Base-by-base conservation (phyloP, 2,888 invertebrate genomes). In the Netelia inedita region DNA sequence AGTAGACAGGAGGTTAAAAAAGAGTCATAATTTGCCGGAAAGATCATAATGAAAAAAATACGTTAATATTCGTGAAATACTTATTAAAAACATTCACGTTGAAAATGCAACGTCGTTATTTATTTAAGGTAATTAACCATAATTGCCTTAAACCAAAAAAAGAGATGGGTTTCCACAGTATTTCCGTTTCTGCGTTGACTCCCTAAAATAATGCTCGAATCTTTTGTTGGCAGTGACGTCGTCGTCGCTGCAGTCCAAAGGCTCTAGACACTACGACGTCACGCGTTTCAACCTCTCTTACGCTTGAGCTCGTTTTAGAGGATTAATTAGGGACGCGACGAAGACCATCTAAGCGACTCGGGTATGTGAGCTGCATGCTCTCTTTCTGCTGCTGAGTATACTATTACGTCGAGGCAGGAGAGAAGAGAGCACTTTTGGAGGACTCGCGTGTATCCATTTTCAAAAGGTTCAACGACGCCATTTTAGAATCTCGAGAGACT, bases 381-480 rank as follows among this genome's bases (percentile, higher is more conserved):
- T 75, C 53, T 43, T 28, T 50, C 23, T 53, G 10, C 16, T 23
- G 11, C 43, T 65, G 53, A n/a, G 63, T 43, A 55, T 61, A 79
- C 82, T 76, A 80, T 73, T 73, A 76, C 59, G 72, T 69, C 23
- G 50, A 23, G 41, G 46, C n/a, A 43, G 53, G 21, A 43, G 53
- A 50, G 79, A 53, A 63, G 46, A 53, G 69, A 81, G 69, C 63
- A 74, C 79, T 82, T 28, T 28, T 82, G 65, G 63, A 50, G 63
- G 19, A 55, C 57, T 46, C 16, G 46, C 46, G 69, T 79, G 74
- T 83, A 82, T 85, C 85, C 71, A 55, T 79, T 85, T 85, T 79
- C 85, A 72, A 75, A 79, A 74, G 79, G 71, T 74, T 79, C 82
- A 82, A 85, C 79, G 79, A 79, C 79, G 79, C 81, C 82, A 79